Base-by-base conservation (phyloP, 2,797 vertebrate species). In the Aulostomus chinensis region DNA sequence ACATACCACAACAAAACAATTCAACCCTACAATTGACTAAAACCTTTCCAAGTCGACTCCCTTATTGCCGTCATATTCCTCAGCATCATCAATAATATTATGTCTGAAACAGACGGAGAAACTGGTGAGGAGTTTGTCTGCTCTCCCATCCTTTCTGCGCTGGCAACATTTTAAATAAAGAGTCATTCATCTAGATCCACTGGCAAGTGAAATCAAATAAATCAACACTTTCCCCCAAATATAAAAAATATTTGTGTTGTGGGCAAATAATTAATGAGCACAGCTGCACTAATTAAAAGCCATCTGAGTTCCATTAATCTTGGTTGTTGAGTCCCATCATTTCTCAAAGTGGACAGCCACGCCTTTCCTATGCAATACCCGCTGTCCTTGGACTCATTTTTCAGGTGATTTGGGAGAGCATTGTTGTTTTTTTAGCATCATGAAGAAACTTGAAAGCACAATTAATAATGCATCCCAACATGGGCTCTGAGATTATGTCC, bases 181-280 rank as follows among this genome's bases (percentile, higher is more conserved):
- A 91, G 85, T 91, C 95, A 97, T 98, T 95, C 93, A 95, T 99
- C 97, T 97, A 91, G 92, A 96, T 98, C 94, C 89, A 72, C 88
- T 71, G 85, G 94, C 91, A 94, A 96, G 92, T 93, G 87, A 91
- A 98, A 96, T 96, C 96, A 97, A 97, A 98, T 99, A 97, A 98
- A 98, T 98, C 96, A 99, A 94, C 92, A 85, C 95, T 95, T 94
- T 96, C 88, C 91, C n/a, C 92, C 91, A 96, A 97, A 98, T 95
- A 96, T 97, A 98, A 98, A n/a, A 94, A 98, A 99, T 98, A 98
- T 99, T 98, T 98, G 94, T 96, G 94, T 95, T 95, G 93, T 81
- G 79, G 88, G 89, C 66, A 92, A 92, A 94, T 97, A 98, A 98
- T 95, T 96, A 95, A 98, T 96, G 95, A 95, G 93, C 92, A 91